These are phyloP conservation scores for Phylloscopus collybita DNA, from an alignment of 2,797 vertebrate genomes.

Conservation along the genomic window DNA sequence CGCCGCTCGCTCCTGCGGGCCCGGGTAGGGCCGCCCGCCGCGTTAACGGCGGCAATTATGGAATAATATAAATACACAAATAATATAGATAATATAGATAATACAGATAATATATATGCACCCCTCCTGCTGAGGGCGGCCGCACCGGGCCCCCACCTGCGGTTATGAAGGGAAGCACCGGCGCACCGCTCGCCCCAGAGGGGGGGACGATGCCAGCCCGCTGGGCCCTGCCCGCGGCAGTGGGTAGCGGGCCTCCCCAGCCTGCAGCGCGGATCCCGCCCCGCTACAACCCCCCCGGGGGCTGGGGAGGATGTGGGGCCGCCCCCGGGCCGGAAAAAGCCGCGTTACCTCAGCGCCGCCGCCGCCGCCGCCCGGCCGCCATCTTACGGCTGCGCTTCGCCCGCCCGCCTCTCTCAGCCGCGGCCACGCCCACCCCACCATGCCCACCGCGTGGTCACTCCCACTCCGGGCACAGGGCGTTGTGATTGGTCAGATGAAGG, in stretches of 20 bases:
- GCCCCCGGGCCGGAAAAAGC: not conserved
- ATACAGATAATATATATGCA: no score
- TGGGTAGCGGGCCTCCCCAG: accelerated
- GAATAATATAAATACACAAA: no score
- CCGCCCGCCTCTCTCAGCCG: not conserved
- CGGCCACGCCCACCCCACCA: not conserved
- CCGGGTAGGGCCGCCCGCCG: not conserved
- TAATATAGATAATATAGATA: accelerated
- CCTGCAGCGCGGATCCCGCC: not conserved
- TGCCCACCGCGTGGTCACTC: accelerated
- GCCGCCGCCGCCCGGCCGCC: not conserved
- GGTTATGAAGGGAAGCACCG: not conserved
- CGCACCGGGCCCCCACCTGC: not conserved
- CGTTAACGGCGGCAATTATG: not conserved
- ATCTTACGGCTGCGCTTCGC: not conserved
- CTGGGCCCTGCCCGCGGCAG: not conserved
- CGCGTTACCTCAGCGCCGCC: not conserved
- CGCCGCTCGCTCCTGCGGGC: not conserved
- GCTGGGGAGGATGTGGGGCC: not conserved
- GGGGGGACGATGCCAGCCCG: not conserved
- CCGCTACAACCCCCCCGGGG: not conserved
- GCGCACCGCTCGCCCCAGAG: not conserved
- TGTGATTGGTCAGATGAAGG: not conserved
- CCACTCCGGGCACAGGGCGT: accelerated
- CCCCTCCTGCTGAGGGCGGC: not conserved